These are phyloP conservation scores for Agrotis ipsilon DNA, from an alignment of 2,888 invertebrate genomes.

Conservation along the genomic window DNA sequence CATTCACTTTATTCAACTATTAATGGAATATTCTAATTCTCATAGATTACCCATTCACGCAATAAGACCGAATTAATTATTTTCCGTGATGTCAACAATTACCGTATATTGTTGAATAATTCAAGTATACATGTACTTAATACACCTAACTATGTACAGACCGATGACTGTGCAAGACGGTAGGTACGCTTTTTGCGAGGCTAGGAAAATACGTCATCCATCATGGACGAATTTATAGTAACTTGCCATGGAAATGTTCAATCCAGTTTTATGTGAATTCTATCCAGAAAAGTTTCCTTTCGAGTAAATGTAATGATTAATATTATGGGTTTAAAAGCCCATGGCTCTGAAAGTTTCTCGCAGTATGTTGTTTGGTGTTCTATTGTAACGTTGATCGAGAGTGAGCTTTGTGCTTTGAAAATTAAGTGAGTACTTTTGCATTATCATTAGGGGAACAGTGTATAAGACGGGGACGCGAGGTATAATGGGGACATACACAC, in stretches of 20 bases:
- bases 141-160: constrained; percentile 15
- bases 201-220: constrained; percentile 48
- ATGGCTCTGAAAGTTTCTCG: constrained; percentile 27
- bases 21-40: constrained; percentile 45
- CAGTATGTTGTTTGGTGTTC: constrained; percentile 62
- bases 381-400: constrained; percentile 39
- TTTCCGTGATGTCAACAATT: constrained; percentile 60
- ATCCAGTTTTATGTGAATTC: constrained; percentile 60
- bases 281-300: constrained; percentile 73
- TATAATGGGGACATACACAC: no score
- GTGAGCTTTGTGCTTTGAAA: constrained; percentile 10
- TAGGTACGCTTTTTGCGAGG: not conserved
- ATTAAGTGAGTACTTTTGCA: constrained; percentile 59
- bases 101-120: constrained; percentile 42
- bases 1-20: not conserved
- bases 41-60: constrained; percentile 40
- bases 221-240: constrained; percentile 65
- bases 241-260: constrained; percentile 74
- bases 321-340: constrained; percentile 64
- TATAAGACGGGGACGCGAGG: no score
- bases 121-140: constrained; percentile 46
- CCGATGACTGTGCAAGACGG: constrained; percentile 56
- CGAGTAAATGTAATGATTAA: constrained; percentile 65
- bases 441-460: no score
- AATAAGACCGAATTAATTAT: constrained; percentile 49